Evolutionary conservation across 2,888 invertebrate genomes (phyloP).

Genomic region (Dryobota labecula): DNA sequence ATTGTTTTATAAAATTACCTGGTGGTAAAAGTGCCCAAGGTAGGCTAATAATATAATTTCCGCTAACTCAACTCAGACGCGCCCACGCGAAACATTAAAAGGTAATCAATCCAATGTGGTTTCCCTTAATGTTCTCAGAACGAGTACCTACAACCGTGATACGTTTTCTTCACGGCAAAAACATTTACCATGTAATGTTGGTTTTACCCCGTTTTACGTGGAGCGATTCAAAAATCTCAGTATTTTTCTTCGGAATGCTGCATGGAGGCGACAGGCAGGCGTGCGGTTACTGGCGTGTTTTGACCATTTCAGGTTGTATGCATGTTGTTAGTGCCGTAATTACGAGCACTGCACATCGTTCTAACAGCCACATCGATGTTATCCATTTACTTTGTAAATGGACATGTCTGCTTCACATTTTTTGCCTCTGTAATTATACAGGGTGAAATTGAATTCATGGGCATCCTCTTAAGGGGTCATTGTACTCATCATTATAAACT

Average conservation of each 20-base stretch:
- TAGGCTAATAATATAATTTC: conserved; percentile 47
- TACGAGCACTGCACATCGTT: conserved; percentile 73
- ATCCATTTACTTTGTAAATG: conserved; percentile 66
- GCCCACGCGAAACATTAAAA: conserved; percentile 70
- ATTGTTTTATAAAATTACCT: conserved; percentile 23
- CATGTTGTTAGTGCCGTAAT: conserved; percentile 81
- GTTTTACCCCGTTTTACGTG: conserved; percentile 64
- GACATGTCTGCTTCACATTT: conserved; percentile 28
- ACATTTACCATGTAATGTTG: conserved; percentile 43
- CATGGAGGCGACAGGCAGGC: conserved; percentile 66
- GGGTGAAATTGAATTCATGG: too few relatives aligned
- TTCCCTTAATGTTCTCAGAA: conserved; percentile 74
- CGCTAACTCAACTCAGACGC: conserved; percentile 50
- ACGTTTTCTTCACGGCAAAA: conserved; percentile 69
- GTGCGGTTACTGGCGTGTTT: conserved; percentile 74
- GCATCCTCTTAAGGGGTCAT: too few relatives aligned
- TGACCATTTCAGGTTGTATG: conserved; percentile 80
- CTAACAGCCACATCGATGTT: conserved; percentile 77
- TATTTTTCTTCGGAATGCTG: conserved; percentile 77
- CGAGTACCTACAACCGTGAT: conserved; percentile 52
- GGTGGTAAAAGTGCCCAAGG: conserved; percentile 18
- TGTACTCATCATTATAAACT: too few relatives aligned
- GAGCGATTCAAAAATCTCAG: conserved; percentile 67
- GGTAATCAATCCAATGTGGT: conserved; percentile 71
- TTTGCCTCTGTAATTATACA: conserved; percentile 21